These are phyloP conservation scores for Galeopterus variegatus DNA, from an alignment of 2,113 vertebrate species.

Conservation along the genomic window DNA sequence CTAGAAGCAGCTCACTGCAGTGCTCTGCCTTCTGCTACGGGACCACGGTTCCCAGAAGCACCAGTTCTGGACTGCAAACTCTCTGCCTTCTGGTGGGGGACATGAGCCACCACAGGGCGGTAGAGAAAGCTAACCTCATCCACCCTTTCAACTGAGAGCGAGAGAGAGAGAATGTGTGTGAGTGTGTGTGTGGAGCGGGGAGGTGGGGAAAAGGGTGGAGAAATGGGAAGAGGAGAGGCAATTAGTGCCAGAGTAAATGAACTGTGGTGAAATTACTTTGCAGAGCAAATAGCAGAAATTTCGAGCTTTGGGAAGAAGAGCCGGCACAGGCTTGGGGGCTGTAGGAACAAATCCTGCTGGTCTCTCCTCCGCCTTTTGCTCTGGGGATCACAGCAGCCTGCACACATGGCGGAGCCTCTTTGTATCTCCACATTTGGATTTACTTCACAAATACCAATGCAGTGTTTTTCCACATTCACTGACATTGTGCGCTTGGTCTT, in stretches of 20 bases:
- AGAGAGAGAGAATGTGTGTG: too few relatives aligned
- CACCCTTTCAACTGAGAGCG: not conserved
- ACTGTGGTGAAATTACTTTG: not conserved
- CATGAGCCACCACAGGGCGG: not conserved
- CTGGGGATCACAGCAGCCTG: not conserved
- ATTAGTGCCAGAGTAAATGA: too few relatives aligned
- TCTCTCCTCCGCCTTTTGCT: not conserved
- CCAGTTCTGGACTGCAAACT: not conserved
- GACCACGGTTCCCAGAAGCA: too few relatives aligned
- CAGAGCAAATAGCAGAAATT: not conserved
- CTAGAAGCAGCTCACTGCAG: not conserved
- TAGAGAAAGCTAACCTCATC: not conserved
- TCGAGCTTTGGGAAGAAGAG: not conserved
- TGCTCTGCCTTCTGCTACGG: too few relatives aligned
- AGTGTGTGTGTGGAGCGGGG: not conserved
- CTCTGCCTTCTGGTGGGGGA: not conserved
- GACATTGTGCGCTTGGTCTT: not conserved
- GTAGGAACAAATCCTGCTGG: not conserved
- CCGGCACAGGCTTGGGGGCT: rapidly evolving
- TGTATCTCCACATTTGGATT: not conserved
- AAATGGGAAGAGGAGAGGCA: not conserved
- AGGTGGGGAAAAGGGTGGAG: not conserved
- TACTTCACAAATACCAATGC: not conserved
- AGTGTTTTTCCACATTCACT: not conserved
- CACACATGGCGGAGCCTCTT: not conserved